Percentiles rank a stretch among this genome's conserved stretches.
These are phyloP conservation scores for Premnoplex brunnescens DNA, from an alignment of 2,797 vertebrate genomes.

Conservation along the genomic window DNA sequence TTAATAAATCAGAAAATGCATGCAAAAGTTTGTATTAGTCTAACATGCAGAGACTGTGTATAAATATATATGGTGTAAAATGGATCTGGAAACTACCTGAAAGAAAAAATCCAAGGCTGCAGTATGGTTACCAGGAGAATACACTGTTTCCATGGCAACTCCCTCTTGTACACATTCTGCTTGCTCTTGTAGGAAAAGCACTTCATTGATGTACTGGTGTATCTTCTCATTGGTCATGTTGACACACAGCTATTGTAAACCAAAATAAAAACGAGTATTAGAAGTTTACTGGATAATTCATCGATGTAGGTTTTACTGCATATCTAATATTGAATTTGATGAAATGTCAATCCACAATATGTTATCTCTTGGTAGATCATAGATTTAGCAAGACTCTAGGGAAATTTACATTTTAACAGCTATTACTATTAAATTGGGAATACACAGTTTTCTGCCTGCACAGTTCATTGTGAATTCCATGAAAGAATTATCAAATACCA, in stretches of 20 bases:
- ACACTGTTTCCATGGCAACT: constrained; percentile 88
- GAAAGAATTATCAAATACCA: not conserved
- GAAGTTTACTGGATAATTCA: not conserved
- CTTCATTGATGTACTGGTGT: constrained; percentile 88
- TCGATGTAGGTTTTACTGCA: not conserved
- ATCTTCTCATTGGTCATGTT: constrained; percentile 97
- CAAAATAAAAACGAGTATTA: not conserved
- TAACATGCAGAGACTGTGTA: not conserved
- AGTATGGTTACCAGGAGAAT: constrained; percentile 83
- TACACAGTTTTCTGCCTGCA: not conserved
- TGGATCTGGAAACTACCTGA: constrained; percentile 81
- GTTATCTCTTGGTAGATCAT: not conserved
- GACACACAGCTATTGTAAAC: constrained; percentile 86
- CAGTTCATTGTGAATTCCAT: not conserved
- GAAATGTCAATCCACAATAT: not conserved
- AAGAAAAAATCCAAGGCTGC: constrained; percentile 92
- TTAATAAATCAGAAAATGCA: not conserved
- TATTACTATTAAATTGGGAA: not conserved
- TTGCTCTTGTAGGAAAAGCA: constrained; percentile 93
- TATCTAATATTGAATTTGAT: not conserved
- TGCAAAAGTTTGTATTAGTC: not conserved
- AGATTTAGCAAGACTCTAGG: not conserved
- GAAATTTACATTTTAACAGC: constrained; percentile 25
- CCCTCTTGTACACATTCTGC: constrained; percentile 92
- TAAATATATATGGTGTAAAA: constrained; percentile 10